Percentiles rank a stretch among this genome's conserved stretches.
phyloP scores from a whole-genome alignment of 1,140 invertebrate genomes.

The Caenorhabditis briggsae region DNA sequence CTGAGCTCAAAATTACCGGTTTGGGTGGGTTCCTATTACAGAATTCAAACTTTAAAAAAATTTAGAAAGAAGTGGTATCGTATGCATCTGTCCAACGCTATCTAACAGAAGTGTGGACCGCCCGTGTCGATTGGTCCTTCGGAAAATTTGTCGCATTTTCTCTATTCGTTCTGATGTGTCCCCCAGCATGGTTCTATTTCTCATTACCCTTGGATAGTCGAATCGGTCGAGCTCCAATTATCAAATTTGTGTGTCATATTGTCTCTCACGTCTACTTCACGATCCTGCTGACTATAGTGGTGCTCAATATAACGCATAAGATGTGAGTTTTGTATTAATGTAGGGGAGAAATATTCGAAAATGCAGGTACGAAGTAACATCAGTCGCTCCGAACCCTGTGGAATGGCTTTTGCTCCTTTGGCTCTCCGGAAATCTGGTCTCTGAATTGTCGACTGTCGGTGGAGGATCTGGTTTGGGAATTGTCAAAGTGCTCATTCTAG shows the following conservation, averaged over 20 bases:
- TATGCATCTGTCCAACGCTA: constrained; percentile 81
- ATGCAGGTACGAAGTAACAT: constrained; percentile 82
- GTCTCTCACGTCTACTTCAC: constrained; percentile 98
- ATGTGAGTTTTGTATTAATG: constrained; percentile 49
- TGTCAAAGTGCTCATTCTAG: constrained; percentile 85
- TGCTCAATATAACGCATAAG: constrained; percentile 76
- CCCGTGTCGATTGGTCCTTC: constrained; percentile 92
- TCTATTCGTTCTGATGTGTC: constrained; percentile 90
- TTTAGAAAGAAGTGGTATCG: constrained; percentile 77
- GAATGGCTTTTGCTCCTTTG: constrained; percentile 95
- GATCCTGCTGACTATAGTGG: constrained; percentile 85
- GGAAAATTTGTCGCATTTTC: constrained; percentile 92
- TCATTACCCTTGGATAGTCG: constrained; percentile 93
- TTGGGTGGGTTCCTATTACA: too few relatives aligned
- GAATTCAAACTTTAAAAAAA: constrained; percentile 32
- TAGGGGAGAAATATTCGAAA: too few relatives aligned
- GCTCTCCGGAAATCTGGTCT: constrained; percentile 93
- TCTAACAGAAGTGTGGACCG: constrained; percentile 93
- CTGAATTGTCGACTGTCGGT: constrained; percentile 95
- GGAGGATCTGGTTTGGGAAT: constrained; percentile 90
- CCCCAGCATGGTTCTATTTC: constrained; percentile 94
- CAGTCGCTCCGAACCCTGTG: constrained; percentile 85
- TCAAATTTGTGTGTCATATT: constrained; percentile 99
- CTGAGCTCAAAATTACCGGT: constrained; percentile 78
- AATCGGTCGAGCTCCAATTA: constrained; percentile 88